Evolutionary conservation across 2,113 vertebrate genomes (phyloP).

Genomic region (Seriola aureovittata): DNA sequence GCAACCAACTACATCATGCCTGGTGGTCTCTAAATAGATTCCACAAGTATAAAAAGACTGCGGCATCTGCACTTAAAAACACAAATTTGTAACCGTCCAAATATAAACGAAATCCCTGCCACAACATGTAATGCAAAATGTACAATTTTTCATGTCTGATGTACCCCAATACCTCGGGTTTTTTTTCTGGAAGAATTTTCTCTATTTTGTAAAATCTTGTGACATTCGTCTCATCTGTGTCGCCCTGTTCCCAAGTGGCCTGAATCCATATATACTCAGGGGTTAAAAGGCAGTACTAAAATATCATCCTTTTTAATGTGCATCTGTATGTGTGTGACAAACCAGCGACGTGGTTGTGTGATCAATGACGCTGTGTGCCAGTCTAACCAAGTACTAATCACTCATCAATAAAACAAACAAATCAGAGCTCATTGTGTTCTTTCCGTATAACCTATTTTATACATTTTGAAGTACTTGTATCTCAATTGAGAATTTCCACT

Average conservation of each 20-base stretch:
- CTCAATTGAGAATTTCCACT: no score
- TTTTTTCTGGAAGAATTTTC: constrained; percentile 20
- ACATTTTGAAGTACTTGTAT: no score
- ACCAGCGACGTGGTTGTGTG: constrained; percentile 9
- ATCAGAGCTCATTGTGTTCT: constrained; percentile 5
- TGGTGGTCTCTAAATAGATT: constrained; percentile 35
- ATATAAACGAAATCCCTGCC: constrained; percentile 12
- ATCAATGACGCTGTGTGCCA: constrained; percentile 13
- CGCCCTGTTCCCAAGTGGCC: constrained; percentile 33
- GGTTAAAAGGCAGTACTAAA: constrained; percentile 14
- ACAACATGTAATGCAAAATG: neutral
- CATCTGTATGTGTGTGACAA: constrained; percentile 18
- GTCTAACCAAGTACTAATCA: neutral
- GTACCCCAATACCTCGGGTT: constrained; percentile 37
- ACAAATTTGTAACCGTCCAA: constrained; percentile 23
- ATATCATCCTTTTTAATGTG: constrained; percentile 29
- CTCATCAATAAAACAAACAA: constrained; percentile 64
- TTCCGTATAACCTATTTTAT: neutral
- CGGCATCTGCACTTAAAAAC: neutral
- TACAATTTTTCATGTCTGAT: neutral
- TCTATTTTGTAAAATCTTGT: constrained; percentile 30
- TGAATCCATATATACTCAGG: constrained; percentile 59
- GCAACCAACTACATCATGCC: constrained; percentile 81
- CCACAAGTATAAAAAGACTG: neutral
- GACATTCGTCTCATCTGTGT: constrained; percentile 6